Percentiles rank a stretch among this genome's conserved stretches.
Evolutionary conservation across 2,797 vertebrate species (phyloP).

Genomic region (Sebastes nivosus): DNA sequence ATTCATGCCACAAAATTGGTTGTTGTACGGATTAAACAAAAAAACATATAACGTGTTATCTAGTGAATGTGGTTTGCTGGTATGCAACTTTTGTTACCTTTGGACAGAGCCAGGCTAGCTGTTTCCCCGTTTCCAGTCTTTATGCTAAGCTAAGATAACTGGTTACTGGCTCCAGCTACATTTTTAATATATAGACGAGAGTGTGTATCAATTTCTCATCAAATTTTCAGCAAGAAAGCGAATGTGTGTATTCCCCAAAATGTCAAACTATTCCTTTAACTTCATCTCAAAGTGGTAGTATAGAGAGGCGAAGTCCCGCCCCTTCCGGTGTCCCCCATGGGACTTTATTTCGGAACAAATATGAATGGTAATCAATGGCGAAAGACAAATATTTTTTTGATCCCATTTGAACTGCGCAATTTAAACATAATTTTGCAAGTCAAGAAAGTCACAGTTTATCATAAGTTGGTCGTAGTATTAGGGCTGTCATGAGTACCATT

Average conservation of each 20-base stretch:
- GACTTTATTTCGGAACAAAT: no score
- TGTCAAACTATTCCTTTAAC: background rate
- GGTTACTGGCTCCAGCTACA: background rate
- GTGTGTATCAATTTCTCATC: background rate
- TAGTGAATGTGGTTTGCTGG: no score
- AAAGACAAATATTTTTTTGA: no score
- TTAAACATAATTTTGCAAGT: no score
- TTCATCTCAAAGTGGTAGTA: background rate
- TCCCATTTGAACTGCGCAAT: no score
- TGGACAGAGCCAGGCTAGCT: background rate
- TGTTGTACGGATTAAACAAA: no score
- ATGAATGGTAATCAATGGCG: no score
- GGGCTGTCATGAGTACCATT: accelerated
- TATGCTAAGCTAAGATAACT: background rate
- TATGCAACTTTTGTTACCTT: background rate
- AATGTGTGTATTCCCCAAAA: background rate
- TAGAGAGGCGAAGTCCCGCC: no score
- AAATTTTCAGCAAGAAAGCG: background rate
- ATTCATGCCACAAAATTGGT: no score
- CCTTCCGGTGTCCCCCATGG: no score
- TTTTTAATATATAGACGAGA: background rate
- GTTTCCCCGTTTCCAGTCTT: background rate
- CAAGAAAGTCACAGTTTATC: no score
- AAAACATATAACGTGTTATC: background rate
- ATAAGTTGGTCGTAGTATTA: no score